phyloP scores from a whole-genome alignment of 2,888 invertebrate species.

The Horisme vitalbata region DNA sequence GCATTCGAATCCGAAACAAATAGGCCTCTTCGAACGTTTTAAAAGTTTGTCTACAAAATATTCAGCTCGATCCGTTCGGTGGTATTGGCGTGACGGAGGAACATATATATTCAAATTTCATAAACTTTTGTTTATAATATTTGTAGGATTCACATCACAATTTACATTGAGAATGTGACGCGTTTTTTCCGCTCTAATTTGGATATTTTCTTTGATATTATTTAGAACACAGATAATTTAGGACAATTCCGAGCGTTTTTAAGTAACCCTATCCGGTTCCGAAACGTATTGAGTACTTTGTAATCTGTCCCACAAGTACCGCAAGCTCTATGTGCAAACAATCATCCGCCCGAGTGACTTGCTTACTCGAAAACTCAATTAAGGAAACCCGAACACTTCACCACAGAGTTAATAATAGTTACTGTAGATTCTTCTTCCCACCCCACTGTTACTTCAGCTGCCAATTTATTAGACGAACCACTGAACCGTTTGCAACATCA shows the following conservation, averaged over 20 bases:
- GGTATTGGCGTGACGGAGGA: too few species aligned
- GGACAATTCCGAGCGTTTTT: not conserved
- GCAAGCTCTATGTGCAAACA: conserved; percentile 27
- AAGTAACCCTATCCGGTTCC: not conserved
- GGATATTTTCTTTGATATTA: too few species aligned
- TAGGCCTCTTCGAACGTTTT: too few species aligned
- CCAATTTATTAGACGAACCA: conserved; percentile 52
- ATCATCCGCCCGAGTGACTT: conserved; percentile 37
- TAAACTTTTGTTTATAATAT: too few species aligned
- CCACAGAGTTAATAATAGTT: conserved; percentile 13
- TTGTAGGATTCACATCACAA: too few species aligned
- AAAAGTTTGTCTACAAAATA: too few species aligned
- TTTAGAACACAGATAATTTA: too few species aligned
- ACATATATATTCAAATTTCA: too few species aligned
- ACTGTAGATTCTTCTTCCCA: conserved; percentile 15
- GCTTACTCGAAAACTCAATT: conserved; percentile 56
- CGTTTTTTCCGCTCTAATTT: too few species aligned
- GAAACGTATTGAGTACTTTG: conserved; percentile 1
- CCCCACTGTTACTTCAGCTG: conserved; percentile 40
- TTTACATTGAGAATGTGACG: too few species aligned
- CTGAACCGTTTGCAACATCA: conserved; percentile 37
- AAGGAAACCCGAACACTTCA: conserved; percentile 49
- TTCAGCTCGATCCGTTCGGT: too few species aligned
- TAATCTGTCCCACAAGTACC: conserved; percentile 10
- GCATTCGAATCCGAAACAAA: too few species aligned